Evolutionary conservation across 2,797 vertebrate species (phyloP).

Genomic region (Phalloptychus januarius): DNA sequence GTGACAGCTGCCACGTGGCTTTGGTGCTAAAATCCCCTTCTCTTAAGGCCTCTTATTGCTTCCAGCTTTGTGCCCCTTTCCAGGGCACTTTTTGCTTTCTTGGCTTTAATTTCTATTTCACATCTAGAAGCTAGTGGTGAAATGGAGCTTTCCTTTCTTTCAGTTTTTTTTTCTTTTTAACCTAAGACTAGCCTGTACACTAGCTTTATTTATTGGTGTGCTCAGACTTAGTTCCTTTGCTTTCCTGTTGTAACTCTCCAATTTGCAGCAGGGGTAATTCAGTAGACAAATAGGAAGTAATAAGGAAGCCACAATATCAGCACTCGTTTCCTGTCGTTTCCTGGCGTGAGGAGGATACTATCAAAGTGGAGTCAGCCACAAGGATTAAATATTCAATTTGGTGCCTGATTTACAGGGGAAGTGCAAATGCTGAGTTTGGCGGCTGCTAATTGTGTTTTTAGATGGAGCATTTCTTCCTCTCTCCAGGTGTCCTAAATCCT

Average conservation of each 20-base stretch:
- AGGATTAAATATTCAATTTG: conserved; percentile 33
- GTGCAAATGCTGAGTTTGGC: conserved; percentile 5
- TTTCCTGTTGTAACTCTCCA: conserved; percentile 37
- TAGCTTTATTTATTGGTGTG: background rate
- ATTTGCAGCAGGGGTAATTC: conserved; percentile 46
- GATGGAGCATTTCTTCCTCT: conserved; percentile 16
- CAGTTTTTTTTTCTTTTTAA: background rate
- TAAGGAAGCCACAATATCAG: conserved; percentile 71
- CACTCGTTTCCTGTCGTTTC: conserved; percentile 58
- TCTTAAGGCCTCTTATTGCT: conserved; percentile 73
- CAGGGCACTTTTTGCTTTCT: conserved; percentile 39
- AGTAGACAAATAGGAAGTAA: conserved; percentile 76
- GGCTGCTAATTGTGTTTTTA: conserved; percentile 20
- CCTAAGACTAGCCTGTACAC: background rate
- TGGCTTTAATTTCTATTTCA: conserved; percentile 40
- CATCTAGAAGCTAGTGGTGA: too few species aligned
- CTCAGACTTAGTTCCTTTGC: conserved; percentile 1
- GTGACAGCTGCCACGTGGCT: conserved; percentile 79
- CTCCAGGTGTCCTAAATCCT: conserved; percentile 58
- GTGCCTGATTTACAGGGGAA: background rate
- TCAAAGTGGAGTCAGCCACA: conserved; percentile 19
- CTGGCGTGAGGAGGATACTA: conserved; percentile 8
- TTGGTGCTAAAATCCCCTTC: conserved; percentile 77
- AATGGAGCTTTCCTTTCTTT: background rate
- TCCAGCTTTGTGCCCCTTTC: conserved; percentile 57